phyloP scores from a whole-genome alignment of 2,797 vertebrate species.

The Sciurus vulgaris region DNA sequence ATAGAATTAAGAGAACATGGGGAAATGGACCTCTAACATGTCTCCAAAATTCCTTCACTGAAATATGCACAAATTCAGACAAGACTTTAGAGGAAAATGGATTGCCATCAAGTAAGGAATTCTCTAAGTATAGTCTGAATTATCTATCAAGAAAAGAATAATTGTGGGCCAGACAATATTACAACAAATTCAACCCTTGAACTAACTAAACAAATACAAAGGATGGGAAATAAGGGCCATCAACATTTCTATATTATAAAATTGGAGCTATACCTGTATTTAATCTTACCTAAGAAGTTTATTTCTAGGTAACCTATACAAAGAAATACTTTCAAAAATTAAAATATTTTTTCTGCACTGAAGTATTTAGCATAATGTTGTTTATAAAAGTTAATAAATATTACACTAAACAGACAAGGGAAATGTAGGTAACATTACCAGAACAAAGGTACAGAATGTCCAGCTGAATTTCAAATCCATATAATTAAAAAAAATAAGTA shows the following conservation, averaged over 20 bases:
- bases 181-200: background rate
- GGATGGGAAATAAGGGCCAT: background rate
- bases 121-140: background rate
- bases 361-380: background rate
- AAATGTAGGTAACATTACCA: background rate
- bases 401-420: slow-evolving; percentile 6
- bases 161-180: background rate
- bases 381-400: background rate
- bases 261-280: background rate
- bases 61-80: background rate
- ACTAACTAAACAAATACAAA: background rate
- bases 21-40: background rate
- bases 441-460: background rate
- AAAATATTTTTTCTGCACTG: background rate
- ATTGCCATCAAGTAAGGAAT: background rate
- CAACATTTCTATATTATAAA: background rate
- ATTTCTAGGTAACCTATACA: background rate
- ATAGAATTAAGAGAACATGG: background rate
- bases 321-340: background rate
- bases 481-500: background rate
- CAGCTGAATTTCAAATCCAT: slow-evolving; percentile 11
- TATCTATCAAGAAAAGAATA: background rate
- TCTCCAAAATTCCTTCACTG: background rate
- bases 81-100: background rate
- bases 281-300: background rate